Conservation (phyloP, 2,888 invertebrate species). For the Stenoptilia bipunctidactyla region DNA sequence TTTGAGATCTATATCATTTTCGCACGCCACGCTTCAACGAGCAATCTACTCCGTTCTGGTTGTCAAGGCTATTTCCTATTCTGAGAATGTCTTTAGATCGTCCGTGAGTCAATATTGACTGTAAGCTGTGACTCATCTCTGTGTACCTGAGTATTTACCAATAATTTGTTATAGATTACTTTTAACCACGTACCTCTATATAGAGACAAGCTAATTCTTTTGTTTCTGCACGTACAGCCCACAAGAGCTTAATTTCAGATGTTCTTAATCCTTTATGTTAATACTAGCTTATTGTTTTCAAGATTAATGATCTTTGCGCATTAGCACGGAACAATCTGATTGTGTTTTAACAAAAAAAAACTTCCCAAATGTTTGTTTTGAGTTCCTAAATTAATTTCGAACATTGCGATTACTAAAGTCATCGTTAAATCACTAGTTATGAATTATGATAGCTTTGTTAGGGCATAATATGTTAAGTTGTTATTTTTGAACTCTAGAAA, state of each 20-base stretch:
- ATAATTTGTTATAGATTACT: constrained; percentile 40
- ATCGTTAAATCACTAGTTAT: too few species aligned
- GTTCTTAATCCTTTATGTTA: not conserved
- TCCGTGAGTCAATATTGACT: constrained; percentile 41
- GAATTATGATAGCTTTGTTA: too few species aligned
- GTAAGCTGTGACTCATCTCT: constrained; percentile 36
- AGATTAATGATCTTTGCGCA: too few species aligned
- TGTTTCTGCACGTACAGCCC: constrained; percentile 8
- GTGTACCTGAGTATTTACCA: constrained; percentile 41
- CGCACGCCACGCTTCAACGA: too few species aligned
- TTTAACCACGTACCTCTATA: constrained; percentile 18
- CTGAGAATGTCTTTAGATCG: constrained; percentile 56
- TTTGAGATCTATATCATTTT: too few species aligned
- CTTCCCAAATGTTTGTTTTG: too few species aligned
- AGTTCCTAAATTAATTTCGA: too few species aligned
- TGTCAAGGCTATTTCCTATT: constrained; percentile 59
- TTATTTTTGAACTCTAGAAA: too few species aligned
- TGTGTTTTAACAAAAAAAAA: too few species aligned
- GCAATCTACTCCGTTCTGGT: constrained; percentile 4
- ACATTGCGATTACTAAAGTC: too few species aligned
- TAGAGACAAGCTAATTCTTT: constrained; percentile 21
- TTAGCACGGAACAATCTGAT: too few species aligned
- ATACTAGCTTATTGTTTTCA: not conserved
- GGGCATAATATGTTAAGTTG: too few species aligned
- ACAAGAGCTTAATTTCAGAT: not conserved